Conservation (phyloP, 2,113 vertebrate genomes). For the Oxyura jamaicensis region DNA sequence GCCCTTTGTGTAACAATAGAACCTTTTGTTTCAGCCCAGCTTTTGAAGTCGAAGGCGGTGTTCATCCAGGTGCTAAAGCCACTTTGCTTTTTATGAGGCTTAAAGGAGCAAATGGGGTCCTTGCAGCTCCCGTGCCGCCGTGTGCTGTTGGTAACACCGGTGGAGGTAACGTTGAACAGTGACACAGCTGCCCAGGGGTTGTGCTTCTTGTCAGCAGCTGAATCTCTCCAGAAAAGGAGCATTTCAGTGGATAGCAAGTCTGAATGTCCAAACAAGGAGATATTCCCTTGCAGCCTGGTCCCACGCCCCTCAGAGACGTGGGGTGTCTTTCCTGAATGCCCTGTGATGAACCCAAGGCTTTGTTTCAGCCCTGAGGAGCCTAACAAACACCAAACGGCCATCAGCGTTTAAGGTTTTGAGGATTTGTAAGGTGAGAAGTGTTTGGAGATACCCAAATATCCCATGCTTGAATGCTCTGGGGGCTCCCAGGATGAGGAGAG, state of each 20-base stretch:
- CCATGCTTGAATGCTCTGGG: rapidly evolving
- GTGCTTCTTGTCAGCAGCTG: background rate
- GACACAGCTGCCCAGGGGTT: background rate
- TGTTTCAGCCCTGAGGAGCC: rapidly evolving
- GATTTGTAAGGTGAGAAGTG: background rate
- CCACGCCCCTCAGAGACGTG: too few relatives aligned
- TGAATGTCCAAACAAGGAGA: too few relatives aligned
- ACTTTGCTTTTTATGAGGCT: background rate
- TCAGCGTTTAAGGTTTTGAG: background rate
- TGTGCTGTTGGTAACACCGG: background rate
- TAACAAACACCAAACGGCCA: rapidly evolving
- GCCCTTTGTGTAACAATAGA: background rate
- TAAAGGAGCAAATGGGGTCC: background rate
- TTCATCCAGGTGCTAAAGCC: background rate
- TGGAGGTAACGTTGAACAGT: background rate
- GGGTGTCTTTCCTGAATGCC: background rate
- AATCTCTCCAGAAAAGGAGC: background rate
- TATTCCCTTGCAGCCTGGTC: too few relatives aligned
- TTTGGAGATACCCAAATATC: too few relatives aligned
- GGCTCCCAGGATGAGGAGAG: background rate
- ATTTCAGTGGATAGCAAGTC: background rate
- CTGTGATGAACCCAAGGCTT: background rate
- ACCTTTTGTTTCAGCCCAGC: background rate
- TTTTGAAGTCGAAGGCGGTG: background rate
- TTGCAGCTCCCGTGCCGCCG: background rate